A percentile compares a stretch with the other conserved stretches of the same genome.
Conservation (phyloP, 35 echinoderm and acorn worm genomes). For the Patiria miniata region DNA sequence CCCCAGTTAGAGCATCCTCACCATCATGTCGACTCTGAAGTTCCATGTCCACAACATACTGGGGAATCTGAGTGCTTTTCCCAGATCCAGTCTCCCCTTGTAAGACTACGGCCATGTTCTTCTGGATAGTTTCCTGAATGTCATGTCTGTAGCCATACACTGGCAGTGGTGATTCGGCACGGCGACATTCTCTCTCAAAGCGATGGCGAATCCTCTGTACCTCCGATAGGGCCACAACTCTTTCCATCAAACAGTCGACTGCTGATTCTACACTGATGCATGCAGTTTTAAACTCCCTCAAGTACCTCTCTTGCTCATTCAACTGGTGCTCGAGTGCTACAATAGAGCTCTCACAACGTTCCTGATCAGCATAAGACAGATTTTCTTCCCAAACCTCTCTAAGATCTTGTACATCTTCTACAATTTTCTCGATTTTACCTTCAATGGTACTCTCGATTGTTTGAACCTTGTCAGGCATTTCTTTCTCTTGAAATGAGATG, state of each 20-base stretch:
- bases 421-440: neutral
- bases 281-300: slow-evolving; percentile 17
- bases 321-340: slow-evolving; percentile 12
- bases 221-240: neutral
- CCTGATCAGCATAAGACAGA: neutral
- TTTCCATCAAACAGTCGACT: neutral
- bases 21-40: slow-evolving; percentile 42
- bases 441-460: neutral
- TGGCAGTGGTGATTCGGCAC: slow-evolving; percentile 16
- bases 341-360: neutral
- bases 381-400: neutral
- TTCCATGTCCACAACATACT: slow-evolving; percentile 74
- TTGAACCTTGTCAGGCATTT: slow-evolving; percentile 2
- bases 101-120: slow-evolving; percentile 83
- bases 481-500: neutral
- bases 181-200: slow-evolving; percentile 35
- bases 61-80: slow-evolving; percentile 96
- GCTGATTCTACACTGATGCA: neutral
- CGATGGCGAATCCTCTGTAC: slow-evolving; percentile 28
- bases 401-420: neutral
- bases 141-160: slow-evolving; percentile 39
- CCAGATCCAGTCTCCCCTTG: slow-evolving; percentile 94
- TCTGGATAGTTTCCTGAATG: slow-evolving; percentile 62
- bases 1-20: slow-evolving; percentile 24
- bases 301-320: neutral